Base-by-base conservation (phyloP, 2,888 invertebrate species). In the Drosophila histrio region DNA sequence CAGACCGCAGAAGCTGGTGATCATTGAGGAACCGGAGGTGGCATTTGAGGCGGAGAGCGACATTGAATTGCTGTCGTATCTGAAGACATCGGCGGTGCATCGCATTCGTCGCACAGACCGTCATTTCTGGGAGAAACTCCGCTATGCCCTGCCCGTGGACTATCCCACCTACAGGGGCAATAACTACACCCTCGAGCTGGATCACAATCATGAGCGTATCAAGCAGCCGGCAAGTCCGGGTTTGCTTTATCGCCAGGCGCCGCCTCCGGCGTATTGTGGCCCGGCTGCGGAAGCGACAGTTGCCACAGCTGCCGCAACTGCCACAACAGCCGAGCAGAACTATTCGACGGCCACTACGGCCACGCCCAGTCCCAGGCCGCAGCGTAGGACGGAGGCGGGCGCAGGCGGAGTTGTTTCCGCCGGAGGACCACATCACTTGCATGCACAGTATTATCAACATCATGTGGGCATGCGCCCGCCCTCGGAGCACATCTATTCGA, bases 81-180 rank as follows among this genome's bases (percentile, higher is more conserved):
- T 98, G 59, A 96, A 97, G 91, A 96, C 96, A 36, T 96, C 96
- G 75, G 96, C 96, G 26, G 92, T 92, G 52, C 92, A 92, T 63
- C 94, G 96, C 57, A 94, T 98, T 41, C 94, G 95, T 71, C 96
- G 96, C 95, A 96, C 96, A 77, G 97, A 98, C 91, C 96, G 96
- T 78, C 94, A 97, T 89, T 98, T 98, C 93, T 98, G 98, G 97
- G 97, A 98, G 91, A 95, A 97, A 83, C 93, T 98, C 72, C 94
- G 96, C 87, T 97, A 97, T 91, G 96, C 96, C 54, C 94, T 98
- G 94, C 97, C 97, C 5, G 95, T 96, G 73, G 92, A 92, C 60
- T 91, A 96, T 79, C 95, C 94, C 86, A 83, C 77, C 1, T 96
- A 96, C 92, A 94, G 96, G n/a, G 96, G 96, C 88, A 97, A 97